Conservation (phyloP, 2,113 vertebrate genomes). For the Columbina picui region DNA sequence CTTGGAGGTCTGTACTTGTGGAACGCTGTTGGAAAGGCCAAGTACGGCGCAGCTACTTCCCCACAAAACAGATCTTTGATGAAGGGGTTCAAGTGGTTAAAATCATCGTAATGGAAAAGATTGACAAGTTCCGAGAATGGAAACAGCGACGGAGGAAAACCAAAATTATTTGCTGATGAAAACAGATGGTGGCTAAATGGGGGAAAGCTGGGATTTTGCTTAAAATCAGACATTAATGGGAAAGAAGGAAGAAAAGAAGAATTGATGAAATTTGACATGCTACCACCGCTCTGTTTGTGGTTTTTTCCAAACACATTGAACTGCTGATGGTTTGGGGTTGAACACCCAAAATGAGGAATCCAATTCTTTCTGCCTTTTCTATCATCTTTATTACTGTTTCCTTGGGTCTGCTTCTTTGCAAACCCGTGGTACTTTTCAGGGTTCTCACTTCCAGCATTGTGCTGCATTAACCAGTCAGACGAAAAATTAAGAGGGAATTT, state of each 20-base stretch:
- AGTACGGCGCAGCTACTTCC: constrained; percentile 53
- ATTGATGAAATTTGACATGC: constrained; percentile 56
- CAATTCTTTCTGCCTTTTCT: constrained; percentile 27
- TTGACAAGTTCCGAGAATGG: constrained; percentile 59
- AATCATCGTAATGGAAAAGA: constrained; percentile 55
- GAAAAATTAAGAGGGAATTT: background rate
- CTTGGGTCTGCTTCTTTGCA: constrained; percentile 27
- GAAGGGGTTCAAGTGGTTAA: constrained; percentile 64
- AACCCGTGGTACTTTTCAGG: background rate
- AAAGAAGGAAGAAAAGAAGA: constrained; percentile 52
- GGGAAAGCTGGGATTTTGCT: constrained; percentile 40
- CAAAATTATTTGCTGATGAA: constrained; percentile 16
- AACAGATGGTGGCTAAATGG: background rate
- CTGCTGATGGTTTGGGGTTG: background rate
- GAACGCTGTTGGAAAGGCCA: constrained; percentile 39
- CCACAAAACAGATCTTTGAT: constrained; percentile 53
- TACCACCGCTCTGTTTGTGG: background rate
- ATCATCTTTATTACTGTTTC: background rate
- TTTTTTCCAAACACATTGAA: background rate
- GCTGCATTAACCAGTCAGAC: background rate
- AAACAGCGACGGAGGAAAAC: background rate
- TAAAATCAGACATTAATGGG: constrained; percentile 36
- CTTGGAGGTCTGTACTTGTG: constrained; percentile 43
- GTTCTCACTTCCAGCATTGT: background rate
- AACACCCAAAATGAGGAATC: background rate